Percentiles rank a stretch among this genome's conserved stretches.
Conservation (phyloP, 2,113 vertebrate species). For the Nettapus auritus region DNA sequence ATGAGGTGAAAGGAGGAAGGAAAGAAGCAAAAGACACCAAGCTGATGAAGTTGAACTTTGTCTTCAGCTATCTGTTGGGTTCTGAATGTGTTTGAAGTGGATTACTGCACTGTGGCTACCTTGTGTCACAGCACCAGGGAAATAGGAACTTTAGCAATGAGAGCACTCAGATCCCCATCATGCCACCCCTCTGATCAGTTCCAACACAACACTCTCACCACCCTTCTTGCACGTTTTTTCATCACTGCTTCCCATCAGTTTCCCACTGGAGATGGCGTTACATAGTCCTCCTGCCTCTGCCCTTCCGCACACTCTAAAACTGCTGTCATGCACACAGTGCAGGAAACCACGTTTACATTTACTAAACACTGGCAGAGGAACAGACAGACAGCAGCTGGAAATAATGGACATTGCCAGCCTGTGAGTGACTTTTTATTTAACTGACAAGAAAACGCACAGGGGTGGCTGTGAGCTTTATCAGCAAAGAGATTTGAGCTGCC, state of each 20-base stretch:
- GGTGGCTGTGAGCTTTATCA: not conserved
- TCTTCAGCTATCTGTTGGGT: not conserved
- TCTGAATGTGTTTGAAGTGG: not conserved
- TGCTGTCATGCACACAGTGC: rapidly evolving
- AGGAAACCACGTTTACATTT: not conserved
- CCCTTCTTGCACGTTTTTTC: rapidly evolving
- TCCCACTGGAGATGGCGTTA: rapidly evolving
- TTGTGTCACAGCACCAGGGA: not conserved
- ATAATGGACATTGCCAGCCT: not conserved
- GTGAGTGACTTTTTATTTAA: not conserved
- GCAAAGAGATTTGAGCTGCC: not conserved
- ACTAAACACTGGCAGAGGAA: not conserved
- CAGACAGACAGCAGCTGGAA: not conserved
- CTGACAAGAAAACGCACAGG: not conserved
- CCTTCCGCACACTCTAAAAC: rapidly evolving
- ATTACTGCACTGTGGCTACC: not conserved
- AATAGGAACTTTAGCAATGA: rapidly evolving
- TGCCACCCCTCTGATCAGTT: rapidly evolving
- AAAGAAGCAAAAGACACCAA: not conserved
- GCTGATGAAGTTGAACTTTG: not conserved
- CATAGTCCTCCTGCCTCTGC: rapidly evolving
- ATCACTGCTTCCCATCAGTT: rapidly evolving
- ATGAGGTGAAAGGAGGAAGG: not conserved
- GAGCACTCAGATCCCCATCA: not conserved
- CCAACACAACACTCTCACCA: rapidly evolving